Base-by-base conservation (phyloP, 2,797 vertebrate species). In the Myiotriccus ornatus region DNA sequence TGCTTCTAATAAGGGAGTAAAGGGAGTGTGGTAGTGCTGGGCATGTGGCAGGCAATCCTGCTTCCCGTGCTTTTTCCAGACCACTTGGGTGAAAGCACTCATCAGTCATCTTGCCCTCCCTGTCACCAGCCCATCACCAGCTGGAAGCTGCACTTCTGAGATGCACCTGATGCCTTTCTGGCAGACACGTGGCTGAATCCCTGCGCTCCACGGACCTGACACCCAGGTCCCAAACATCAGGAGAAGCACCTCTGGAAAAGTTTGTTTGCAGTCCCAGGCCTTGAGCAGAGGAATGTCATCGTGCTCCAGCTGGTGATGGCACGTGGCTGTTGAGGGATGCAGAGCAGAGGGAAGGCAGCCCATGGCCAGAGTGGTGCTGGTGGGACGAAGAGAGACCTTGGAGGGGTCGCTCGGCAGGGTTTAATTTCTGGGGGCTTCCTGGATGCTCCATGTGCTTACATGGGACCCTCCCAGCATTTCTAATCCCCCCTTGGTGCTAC, bases 21-120 rank as follows among this genome's bases (percentile, higher is more conserved):
- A 69, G 35, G 30, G 11, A 59, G 14, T 3, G 27, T 4, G 7
- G 53, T 3, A 34, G 47, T 64, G 67, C 46, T 7, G 3, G 21
- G 12, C 0, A 0, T 0, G 4, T 7, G 43, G 46, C 50, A 64
- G 68, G 30, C 46, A 76, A 2, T 1, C 3, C 23, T 22, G 24
- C 59, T 77, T 32, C 65, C 24, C 7, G 56, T 28, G 1, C n/a
- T 52, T 28, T 18, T 16, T 8, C 65, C 59, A 49, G 12, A n/a
- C 43, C 60, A 14, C 11, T 10, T 6, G 55, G n/a, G 37, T 73
- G 69, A 39, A 62, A 88, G 62, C 9, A 79, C 9, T 5, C 27
- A 39, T 10, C 68, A 15, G 0, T 90, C 76, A 32, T 39, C 37
- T 16, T 37, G 20, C 10, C 30, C 19, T 71, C 10, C 27, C 27